These are phyloP conservation scores for Empidonax alnorum DNA, from an alignment of 2,113 vertebrate genomes.

Conservation along the genomic window DNA sequence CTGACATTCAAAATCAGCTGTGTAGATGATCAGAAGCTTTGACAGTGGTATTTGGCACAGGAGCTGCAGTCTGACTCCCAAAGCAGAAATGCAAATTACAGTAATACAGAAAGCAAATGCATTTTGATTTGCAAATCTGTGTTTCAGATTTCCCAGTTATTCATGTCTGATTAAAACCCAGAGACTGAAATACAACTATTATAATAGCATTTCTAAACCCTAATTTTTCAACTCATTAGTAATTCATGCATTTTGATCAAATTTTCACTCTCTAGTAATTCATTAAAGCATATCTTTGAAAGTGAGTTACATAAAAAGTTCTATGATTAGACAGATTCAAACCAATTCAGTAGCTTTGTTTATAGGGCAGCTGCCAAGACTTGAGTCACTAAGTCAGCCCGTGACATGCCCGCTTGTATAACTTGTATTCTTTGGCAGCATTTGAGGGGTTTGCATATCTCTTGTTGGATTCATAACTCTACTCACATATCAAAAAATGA, in stretches of 20 bases:
- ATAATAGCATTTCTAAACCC: not conserved
- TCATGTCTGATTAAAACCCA: not conserved
- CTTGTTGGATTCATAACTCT: slow-evolving; percentile 13
- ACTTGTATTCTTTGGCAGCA: slow-evolving; percentile 48
- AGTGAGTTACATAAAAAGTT: not conserved
- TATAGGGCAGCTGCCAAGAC: slow-evolving; percentile 35
- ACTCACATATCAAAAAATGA: not conserved
- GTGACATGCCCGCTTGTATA: slow-evolving; percentile 58
- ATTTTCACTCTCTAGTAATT: slow-evolving; percentile 42
- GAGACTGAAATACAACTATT: not conserved
- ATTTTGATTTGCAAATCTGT: not conserved
- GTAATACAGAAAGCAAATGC: not conserved
- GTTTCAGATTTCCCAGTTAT: not conserved
- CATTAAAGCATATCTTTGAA: not conserved
- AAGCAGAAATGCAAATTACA: not conserved
- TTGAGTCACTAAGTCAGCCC: slow-evolving; percentile 64
- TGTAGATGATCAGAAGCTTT: not conserved
- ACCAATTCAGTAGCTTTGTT: slow-evolving; percentile 59
- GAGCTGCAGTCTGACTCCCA: not conserved
- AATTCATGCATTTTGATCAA: not conserved
- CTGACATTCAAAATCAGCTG: not conserved
- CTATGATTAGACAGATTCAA: not conserved
- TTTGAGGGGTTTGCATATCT: not conserved
- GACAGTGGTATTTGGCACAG: not conserved
- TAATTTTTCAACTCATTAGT: not conserved